These are phyloP conservation scores for Pomatorhinus ruficollis DNA, from an alignment of 2,113 vertebrate species.

Conservation along the genomic window DNA sequence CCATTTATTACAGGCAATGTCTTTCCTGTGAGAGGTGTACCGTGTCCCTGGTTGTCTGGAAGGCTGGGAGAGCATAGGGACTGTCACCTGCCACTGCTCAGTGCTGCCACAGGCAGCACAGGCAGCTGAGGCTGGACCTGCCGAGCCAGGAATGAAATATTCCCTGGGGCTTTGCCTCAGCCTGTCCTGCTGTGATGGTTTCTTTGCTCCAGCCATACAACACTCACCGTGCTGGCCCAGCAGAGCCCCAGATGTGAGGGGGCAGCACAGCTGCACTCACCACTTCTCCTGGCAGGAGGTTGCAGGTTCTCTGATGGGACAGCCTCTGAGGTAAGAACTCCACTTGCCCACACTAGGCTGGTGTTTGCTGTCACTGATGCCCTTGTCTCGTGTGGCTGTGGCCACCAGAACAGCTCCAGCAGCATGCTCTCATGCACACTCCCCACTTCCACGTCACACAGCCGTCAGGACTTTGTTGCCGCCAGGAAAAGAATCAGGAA, in stretches of 20 bases:
- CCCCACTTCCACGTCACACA: background rate
- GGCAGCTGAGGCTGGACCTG: background rate
- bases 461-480: background rate
- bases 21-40: background rate
- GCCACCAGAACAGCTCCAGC: background rate
- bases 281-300: background rate
- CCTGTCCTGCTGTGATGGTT: background rate
- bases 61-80: accelerated
- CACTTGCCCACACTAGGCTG: background rate
- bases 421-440: background rate
- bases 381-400: background rate
- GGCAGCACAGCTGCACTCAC: background rate
- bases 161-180: background rate
- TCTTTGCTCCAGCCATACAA: background rate
- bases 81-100: background rate
- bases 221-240: background rate
- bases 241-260: background rate
- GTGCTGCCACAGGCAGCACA: background rate
- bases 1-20: background rate
- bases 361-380: background rate
- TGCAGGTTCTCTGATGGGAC: background rate
- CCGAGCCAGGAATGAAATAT: background rate
- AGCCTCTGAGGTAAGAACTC: background rate
- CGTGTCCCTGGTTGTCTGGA: background rate
- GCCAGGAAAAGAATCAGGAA: background rate